Percentiles rank a stretch among this genome's conserved stretches.
Evolutionary conservation across 2,113 vertebrate genomes (phyloP).

Genomic region (Amphiprion percula): DNA sequence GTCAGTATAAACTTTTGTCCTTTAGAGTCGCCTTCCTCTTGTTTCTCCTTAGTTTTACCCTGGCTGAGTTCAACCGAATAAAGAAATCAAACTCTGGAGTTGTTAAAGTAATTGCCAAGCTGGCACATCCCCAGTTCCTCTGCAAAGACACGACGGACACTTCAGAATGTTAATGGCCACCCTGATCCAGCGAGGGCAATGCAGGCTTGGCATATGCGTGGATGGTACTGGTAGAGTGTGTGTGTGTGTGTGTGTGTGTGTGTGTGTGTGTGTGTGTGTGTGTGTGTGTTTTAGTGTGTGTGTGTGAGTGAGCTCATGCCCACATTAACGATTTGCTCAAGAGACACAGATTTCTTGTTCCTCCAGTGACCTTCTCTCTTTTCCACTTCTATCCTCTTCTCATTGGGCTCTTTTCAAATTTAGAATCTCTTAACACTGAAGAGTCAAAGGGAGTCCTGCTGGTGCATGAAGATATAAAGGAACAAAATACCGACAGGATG

Average conservation of each 20-base stretch:
- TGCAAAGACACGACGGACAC: conserved; percentile 67
- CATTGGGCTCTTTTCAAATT: conserved; percentile 32
- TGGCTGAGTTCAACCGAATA: conserved; percentile 62
- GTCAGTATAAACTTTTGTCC: conserved; percentile 64
- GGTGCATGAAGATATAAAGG: conserved; percentile 14
- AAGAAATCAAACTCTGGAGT: conserved; percentile 72
- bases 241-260: conserved; percentile 21
- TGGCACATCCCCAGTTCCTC: conserved; percentile 77
- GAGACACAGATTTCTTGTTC: conserved; percentile 53
- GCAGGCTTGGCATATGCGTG: conserved; percentile 59
- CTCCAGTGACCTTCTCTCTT: conserved; percentile 59
- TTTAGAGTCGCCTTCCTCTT: conserved; percentile 42
- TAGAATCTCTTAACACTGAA: conserved; percentile 33
- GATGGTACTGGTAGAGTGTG: conserved; percentile 18
- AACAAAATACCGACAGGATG: not conserved
- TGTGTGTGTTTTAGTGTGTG: not conserved
- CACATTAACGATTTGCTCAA: conserved; percentile 47
- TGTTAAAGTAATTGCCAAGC: conserved; percentile 83
- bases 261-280: conserved; percentile 13
- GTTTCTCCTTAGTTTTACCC: conserved; percentile 63
- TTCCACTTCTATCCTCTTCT: conserved; percentile 27
- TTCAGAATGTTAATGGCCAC: conserved; percentile 81
- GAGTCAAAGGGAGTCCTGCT: conserved; percentile 43
- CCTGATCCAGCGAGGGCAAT: conserved; percentile 68
- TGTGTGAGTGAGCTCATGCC: not conserved